phyloP scores from a whole-genome alignment of 1,140 invertebrate genomes.

The Plodia interpunctella region DNA sequence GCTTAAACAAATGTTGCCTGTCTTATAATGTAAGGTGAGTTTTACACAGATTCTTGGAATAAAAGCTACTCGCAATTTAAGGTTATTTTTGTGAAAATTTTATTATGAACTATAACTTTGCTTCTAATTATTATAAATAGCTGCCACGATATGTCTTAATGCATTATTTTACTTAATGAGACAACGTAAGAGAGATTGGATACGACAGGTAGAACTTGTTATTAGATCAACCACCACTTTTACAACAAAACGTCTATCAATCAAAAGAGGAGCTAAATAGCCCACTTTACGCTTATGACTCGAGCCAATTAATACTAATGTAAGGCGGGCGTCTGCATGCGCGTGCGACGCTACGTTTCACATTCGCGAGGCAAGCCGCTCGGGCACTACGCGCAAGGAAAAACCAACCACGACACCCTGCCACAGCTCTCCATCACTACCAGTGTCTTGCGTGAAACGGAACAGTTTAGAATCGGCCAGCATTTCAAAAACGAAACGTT shows the following conservation, averaged over 20 bases:
- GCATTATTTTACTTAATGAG: not conserved
- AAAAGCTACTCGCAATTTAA: too few species aligned
- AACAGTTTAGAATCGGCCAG: not conserved
- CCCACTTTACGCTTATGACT: constrained; percentile 22
- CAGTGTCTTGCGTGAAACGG: constrained; percentile 1
- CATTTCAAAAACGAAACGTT: not conserved
- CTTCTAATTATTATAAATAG: too few species aligned
- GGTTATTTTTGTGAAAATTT: too few species aligned
- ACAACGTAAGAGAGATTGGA: too few species aligned
- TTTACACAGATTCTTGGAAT: not conserved
- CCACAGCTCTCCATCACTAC: constrained; percentile 7
- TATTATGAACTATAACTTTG: too few species aligned
- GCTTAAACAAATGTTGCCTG: not conserved
- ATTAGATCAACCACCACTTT: not conserved
- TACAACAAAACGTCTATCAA: not conserved
- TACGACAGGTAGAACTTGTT: too few species aligned
- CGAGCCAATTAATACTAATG: constrained; percentile 36
- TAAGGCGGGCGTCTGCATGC: constrained; percentile 43
- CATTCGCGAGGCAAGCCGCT: constrained; percentile 57
- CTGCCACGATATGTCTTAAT: not conserved
- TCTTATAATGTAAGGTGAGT: not conserved
- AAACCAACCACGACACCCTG: constrained; percentile 36
- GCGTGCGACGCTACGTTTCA: constrained; percentile 64
- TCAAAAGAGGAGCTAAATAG: not conserved
- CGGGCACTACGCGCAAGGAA: constrained; percentile 47